Percentiles rank a stretch among this genome's conserved stretches.
phyloP scores from a whole-genome alignment of 2,888 invertebrate species.

The Dysmachus trigonus region DNA sequence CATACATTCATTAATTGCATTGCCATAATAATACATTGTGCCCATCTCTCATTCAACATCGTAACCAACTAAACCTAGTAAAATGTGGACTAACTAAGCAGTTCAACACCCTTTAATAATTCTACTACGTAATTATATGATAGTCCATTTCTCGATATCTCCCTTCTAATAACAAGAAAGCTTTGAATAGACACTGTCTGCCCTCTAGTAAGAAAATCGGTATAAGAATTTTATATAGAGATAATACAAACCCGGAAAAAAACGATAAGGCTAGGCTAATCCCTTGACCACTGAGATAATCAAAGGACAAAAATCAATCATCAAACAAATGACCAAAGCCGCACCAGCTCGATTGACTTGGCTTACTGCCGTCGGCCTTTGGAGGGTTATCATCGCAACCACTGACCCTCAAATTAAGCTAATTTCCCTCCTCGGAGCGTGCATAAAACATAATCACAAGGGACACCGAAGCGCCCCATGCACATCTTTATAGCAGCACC shows the following conservation, averaged over 20 bases:
- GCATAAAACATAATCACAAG: conserved; percentile 54
- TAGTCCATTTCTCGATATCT: not conserved
- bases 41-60: no score
- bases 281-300: not conserved
- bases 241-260: not conserved
- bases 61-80: no score
- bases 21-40: no score
- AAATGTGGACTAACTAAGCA: not conserved
- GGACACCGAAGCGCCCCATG: conserved; percentile 42
- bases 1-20: no score
- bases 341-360: not conserved
- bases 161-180: not conserved
- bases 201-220: not conserved
- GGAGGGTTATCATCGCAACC: conserved; percentile 13
- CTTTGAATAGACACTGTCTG: not conserved
- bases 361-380: not conserved
- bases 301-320: conserved; percentile 35
- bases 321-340: conserved; percentile 23
- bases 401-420: conserved; percentile 53
- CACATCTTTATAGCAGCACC: not conserved
- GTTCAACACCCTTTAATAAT: not conserved
- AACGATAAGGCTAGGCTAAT: not conserved
- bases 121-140: not conserved
- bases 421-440: conserved; percentile 53
- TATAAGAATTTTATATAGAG: not conserved